A percentile compares a stretch with the other conserved stretches of the same genome.
Evolutionary conservation across 2,888 invertebrate species (phyloP).

Genomic region (Lysandra coridon): DNA sequence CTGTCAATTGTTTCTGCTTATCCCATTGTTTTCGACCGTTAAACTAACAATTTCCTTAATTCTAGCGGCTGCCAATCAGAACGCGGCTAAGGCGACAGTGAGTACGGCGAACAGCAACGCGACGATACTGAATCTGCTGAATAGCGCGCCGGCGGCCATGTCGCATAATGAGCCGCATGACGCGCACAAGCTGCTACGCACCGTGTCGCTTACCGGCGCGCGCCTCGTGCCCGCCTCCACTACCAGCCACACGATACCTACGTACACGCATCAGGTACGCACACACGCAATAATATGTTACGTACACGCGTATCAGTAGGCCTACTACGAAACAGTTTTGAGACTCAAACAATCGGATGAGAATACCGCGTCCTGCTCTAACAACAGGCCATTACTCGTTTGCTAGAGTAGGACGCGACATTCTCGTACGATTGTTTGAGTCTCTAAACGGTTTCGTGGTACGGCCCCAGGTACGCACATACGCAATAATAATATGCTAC

Average conservation of each 20-base stretch:
- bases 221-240: conserved; percentile 64
- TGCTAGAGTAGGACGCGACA: background rate
- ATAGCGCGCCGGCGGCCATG: conserved; percentile 88
- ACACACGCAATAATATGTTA: no score
- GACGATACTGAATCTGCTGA: conserved; percentile 87
- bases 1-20: no score
- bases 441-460: no score
- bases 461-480: no score
- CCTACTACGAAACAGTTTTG: no score
- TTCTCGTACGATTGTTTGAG: background rate
- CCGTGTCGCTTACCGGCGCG: conserved; percentile 80
- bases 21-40: no score
- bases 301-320: no score
- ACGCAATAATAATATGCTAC: background rate
- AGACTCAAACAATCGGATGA: no score
- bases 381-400: no score
- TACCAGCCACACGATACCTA: conserved; percentile 51
- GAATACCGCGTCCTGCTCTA: no score
- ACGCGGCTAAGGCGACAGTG: conserved; percentile 70
- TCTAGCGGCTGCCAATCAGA: conserved; percentile 68
- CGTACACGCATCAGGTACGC: conserved; percentile 67
- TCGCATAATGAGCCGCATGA: conserved; percentile 68
- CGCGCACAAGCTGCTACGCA: conserved; percentile 72
- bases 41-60: background rate
- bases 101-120: conserved; percentile 83